These are phyloP conservation scores for Trachelus tabidus DNA, from an alignment of 2,888 invertebrate species.

Conservation along the genomic window DNA sequence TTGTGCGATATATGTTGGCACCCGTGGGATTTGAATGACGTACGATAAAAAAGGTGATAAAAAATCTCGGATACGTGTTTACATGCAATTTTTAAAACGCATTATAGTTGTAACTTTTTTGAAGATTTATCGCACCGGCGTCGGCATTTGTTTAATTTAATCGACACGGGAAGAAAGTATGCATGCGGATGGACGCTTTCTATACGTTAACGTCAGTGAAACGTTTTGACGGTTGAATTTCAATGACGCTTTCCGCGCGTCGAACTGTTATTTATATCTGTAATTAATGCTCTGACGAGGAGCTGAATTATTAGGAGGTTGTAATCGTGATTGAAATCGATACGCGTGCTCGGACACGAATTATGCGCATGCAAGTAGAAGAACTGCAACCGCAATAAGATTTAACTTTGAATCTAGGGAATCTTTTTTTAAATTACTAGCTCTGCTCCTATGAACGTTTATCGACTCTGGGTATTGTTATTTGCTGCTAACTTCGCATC, in stretches of 20 bases:
- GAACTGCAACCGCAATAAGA: background rate
- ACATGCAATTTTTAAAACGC: background rate
- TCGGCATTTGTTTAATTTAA: background rate
- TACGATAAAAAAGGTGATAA: background rate
- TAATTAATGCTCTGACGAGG: conserved; percentile 12
- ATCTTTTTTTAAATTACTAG: background rate
- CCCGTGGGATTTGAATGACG: background rate
- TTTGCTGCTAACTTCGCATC: background rate
- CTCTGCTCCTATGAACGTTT: background rate
- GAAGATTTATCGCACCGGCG: background rate
- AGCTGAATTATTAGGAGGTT: background rate
- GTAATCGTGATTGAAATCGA: background rate
- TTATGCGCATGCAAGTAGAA: background rate
- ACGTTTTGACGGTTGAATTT: conserved; percentile 38
- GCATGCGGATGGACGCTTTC: conserved; percentile 19
- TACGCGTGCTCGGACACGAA: conserved; percentile 1
- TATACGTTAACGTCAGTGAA: conserved; percentile 27
- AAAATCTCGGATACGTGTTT: background rate
- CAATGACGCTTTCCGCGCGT: conserved; percentile 15
- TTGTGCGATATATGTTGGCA: background rate
- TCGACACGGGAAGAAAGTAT: conserved; percentile 29
- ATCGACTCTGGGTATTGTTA: background rate
- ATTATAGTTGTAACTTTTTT: background rate
- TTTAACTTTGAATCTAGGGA: background rate
- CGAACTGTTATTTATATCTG: conserved; percentile 7